Evolutionary conservation across 2,888 invertebrate species (phyloP), one percentile per base, ranked within the genome.

Genomic region (Rotaria macrura): DNA sequence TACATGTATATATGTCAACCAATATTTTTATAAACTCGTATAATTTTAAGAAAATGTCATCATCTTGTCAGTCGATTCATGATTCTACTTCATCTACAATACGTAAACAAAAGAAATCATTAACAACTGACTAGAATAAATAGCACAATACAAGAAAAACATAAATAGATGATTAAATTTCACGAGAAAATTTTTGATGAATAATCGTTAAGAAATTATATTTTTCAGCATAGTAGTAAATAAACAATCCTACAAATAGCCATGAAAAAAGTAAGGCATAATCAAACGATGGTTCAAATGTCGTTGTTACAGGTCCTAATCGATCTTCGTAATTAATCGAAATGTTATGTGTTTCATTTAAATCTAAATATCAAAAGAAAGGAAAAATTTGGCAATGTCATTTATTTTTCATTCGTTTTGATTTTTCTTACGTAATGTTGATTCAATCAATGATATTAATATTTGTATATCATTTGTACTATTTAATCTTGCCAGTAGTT

Each of bases 401-500:
- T 10, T 65, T 12, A 7, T 25, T 43, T 25, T 43, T 47, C 10
- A 12, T 9, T 47, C 14, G 47, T 4, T 12, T 47, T 12, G 14
- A 14, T 3, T 79, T 43, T 40, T 9, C 43, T 25, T 79, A 79
- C 79, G 79, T 43, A 79, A 43, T 43, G 79, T 79, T 40, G 79
- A 79, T 79, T 79, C 79, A 79, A 79, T 79, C 5, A 79, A 25
- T 1, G 79, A 79, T 43, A 79, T 25, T n/a, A 79, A 43, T 23
- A 43, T 79, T 79, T 79, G 65, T 49, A 86, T 88, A 90, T 89
- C 87, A 90, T 90, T 89, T 89, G 89, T 90, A 90, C 94, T 94
- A 92, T 95, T 96, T 89, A 94, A 95, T 91, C 95, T 95, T 0
- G 94, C 94, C 47, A 95, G 93, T 1, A 95, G 94, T 88, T 94